These are phyloP conservation scores for Sphaeridia pumilis DNA, from an alignment of 2,888 invertebrate species.

Conservation along the genomic window DNA sequence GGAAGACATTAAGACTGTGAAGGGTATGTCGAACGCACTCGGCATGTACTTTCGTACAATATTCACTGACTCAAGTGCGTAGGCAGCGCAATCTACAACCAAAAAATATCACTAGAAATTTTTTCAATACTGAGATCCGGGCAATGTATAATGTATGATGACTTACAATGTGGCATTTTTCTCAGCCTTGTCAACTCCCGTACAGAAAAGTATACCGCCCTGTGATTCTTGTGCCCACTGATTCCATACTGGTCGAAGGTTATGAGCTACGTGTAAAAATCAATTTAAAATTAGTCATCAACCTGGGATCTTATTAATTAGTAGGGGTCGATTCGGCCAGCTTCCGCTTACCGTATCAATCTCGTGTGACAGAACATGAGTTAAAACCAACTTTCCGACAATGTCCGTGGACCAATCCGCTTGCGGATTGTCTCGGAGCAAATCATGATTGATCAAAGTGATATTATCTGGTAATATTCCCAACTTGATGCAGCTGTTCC, in stretches of 20 bases:
- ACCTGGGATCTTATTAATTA: too few relatives aligned
- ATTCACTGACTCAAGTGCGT: constrained; percentile 73
- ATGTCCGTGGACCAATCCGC: constrained; percentile 61
- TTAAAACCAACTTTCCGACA: constrained; percentile 44
- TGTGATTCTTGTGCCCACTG: constrained; percentile 85
- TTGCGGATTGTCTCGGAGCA: constrained; percentile 61
- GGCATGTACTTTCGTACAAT: constrained; percentile 73
- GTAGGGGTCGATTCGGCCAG: too few relatives aligned
- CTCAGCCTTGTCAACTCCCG: constrained; percentile 54
- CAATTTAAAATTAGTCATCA: too few relatives aligned
- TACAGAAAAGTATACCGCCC: constrained; percentile 67
- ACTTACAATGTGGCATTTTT: constrained; percentile 37
- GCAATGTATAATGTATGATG: too few relatives aligned
- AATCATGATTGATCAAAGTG: constrained; percentile 46
- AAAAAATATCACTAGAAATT: not conserved
- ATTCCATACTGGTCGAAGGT: constrained; percentile 92
- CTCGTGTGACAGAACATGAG: constrained; percentile 58
- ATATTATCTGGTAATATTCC: constrained; percentile 69
- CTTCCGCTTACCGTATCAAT: constrained; percentile 52
- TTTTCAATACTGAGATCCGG: too few relatives aligned
- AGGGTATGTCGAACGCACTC: constrained; percentile 62
- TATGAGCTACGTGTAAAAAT: constrained; percentile 49
- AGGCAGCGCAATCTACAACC: constrained; percentile 64
- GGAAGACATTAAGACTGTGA: constrained; percentile 51
- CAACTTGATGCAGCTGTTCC: constrained; percentile 63